Conservation (phyloP, 2,888 invertebrate species). For the Aricia artaxerxes region DNA sequence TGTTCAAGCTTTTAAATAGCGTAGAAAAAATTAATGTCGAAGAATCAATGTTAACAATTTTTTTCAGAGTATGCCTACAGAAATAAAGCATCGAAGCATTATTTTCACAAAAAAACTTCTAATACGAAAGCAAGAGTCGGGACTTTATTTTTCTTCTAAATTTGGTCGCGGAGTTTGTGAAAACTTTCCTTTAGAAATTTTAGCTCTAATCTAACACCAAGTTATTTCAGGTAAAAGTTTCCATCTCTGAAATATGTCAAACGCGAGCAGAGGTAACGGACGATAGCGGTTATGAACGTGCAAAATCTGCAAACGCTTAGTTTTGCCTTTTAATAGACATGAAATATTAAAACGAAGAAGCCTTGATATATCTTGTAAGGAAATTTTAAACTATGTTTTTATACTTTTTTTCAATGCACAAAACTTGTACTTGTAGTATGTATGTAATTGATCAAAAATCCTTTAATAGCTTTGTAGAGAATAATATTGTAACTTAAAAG, state of each 20-base stretch:
- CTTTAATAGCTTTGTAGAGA: neutral
- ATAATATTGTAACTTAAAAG: neutral
- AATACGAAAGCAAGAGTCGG: neutral
- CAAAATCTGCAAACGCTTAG: slow-evolving; percentile 2
- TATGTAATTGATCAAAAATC: neutral
- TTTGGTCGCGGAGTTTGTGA: neutral
- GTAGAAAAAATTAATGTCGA: neutral
- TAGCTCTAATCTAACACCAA: slow-evolving; percentile 11
- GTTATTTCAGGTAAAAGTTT: slow-evolving; percentile 22
- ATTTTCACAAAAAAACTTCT: neutral
- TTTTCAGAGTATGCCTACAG: neutral
- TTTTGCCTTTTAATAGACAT: neutral
- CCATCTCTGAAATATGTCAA: slow-evolving; percentile 13
- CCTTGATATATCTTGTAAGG: neutral
- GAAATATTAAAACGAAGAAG: neutral
- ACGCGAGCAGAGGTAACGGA: slow-evolving; percentile 7
- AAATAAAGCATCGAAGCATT: neutral
- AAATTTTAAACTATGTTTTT: neutral
- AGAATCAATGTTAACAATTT: neutral
- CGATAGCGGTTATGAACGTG: slow-evolving; percentile 3
- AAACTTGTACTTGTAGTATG: neutral
- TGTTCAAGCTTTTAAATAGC: neutral
- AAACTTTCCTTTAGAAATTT: slow-evolving; percentile 16
- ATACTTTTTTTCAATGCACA: neutral
- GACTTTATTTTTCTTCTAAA: slow-evolving; percentile 8